A percentile compares a stretch with the other conserved stretches of the same genome.
phyloP scores from a whole-genome alignment of 2,113 vertebrate species.

The Bombycilla garrulus region DNA sequence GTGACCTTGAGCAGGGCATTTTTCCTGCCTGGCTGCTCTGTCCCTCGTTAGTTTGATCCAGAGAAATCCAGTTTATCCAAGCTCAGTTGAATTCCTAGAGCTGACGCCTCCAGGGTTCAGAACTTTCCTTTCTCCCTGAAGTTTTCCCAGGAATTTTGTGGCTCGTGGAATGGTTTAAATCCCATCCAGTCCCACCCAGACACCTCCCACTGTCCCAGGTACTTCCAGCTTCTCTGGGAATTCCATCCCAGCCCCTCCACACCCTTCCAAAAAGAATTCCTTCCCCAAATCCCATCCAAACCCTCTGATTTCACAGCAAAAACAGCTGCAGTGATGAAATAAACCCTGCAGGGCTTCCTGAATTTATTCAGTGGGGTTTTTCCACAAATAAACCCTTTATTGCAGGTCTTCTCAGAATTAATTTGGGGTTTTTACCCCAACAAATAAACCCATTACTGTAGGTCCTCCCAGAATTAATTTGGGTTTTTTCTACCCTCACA shows the following conservation, averaged over 20 bases:
- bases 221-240: not conserved
- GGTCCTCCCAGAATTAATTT: not conserved
- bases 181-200: not conserved
- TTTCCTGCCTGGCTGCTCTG: not conserved
- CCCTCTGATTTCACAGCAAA: not conserved
- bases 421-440: not conserved
- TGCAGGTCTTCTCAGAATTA: not conserved
- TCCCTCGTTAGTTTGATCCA: accelerated
- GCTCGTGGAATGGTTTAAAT: not conserved
- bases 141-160: not conserved
- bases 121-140: accelerated
- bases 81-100: too few relatives aligned
- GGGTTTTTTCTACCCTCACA: not conserved
- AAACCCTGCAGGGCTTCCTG: not conserved
- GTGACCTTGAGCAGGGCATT: not conserved
- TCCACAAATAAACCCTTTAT: not conserved
- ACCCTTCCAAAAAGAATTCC: not conserved
- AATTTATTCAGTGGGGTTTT: not conserved
- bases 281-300: not conserved
- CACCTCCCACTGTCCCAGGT: not conserved
- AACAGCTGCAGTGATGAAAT: not conserved
- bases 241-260: not conserved
- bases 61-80: not conserved
- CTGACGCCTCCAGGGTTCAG: not conserved
- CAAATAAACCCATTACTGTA: not conserved